Percentiles rank a stretch among this genome's conserved stretches.
These are phyloP conservation scores for Climacteris rufus DNA, from an alignment of 2,113 vertebrate species.

Conservation along the genomic window DNA sequence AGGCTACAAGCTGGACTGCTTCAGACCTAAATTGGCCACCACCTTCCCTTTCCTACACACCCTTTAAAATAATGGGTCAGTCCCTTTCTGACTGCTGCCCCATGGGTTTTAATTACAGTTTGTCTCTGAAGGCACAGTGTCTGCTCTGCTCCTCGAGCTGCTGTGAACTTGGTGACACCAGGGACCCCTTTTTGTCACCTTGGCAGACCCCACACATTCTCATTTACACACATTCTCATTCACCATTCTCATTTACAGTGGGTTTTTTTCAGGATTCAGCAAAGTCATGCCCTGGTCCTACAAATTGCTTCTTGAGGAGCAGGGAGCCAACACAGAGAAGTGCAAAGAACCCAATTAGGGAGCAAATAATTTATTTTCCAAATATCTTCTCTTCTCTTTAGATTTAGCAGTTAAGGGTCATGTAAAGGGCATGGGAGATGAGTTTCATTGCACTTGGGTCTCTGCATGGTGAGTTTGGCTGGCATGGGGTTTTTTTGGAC, in stretches of 20 bases:
- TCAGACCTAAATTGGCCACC: neutral
- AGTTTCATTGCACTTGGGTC: neutral
- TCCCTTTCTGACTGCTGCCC: neutral
- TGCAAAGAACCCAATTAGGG: neutral
- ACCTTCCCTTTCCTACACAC: neutral
- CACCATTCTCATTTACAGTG: neutral
- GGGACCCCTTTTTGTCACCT: neutral
- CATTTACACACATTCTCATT: too few species aligned
- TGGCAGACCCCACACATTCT: neutral
- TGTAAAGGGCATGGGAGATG: neutral
- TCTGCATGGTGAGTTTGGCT: neutral
- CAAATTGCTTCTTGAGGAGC: neutral
- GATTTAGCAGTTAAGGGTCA: neutral
- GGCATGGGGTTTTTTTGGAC: rapidly evolving
- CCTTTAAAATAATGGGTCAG: neutral
- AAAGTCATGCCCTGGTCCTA: neutral
- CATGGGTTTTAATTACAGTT: neutral
- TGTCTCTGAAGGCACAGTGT: neutral
- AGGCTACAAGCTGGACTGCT: neutral
- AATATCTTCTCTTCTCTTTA: neutral
- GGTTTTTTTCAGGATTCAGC: neutral
- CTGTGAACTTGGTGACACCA: neutral
- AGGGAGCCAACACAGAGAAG: neutral
- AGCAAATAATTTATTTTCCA: neutral
- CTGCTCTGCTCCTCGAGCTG: neutral